phyloP scores from a whole-genome alignment of 1,140 invertebrate genomes.

The Vollenhovia emeryi region DNA sequence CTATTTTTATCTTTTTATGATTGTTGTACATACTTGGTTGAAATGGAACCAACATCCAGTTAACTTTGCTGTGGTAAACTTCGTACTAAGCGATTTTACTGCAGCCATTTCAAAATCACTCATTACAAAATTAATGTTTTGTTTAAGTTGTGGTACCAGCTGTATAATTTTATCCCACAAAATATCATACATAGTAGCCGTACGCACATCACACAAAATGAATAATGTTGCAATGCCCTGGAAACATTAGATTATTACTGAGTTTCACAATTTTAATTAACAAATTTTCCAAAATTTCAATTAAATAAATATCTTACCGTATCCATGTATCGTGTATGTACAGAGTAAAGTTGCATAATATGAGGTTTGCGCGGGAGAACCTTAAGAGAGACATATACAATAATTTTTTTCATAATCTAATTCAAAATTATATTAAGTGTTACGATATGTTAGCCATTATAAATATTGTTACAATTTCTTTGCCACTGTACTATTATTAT shows the following conservation, averaged over 20 bases:
- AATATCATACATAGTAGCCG: conserved; percentile 5
- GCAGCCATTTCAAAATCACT: conserved; percentile 29
- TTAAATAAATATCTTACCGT: conserved; percentile 33
- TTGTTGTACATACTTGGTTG: background rate
- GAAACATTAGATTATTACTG: background rate
- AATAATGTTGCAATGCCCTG: conserved; percentile 24
- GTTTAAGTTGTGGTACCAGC: background rate
- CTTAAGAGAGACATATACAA: background rate
- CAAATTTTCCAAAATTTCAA: background rate
- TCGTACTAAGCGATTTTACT: background rate
- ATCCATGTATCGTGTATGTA: conserved; percentile 23
- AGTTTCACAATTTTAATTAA: too few relatives aligned
- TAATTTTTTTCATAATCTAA: too few relatives aligned
- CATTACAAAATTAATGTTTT: conserved; percentile 19
- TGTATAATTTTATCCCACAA: conserved; percentile 24
- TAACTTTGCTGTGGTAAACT: background rate
- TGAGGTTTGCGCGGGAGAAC: background rate
- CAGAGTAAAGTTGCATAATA: conserved; percentile 2
- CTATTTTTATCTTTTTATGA: too few relatives aligned
- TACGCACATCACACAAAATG: conserved; percentile 1
- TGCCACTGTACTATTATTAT: too few relatives aligned
- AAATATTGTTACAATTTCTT: too few relatives aligned
- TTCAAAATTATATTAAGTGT: too few relatives aligned
- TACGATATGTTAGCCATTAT: too few relatives aligned
- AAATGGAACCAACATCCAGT: conserved; percentile 32